Percentiles rank a stretch among this genome's conserved stretches.
Conservation (phyloP, 2,113 vertebrate genomes). For the Todiramphus saurophagus region DNA sequence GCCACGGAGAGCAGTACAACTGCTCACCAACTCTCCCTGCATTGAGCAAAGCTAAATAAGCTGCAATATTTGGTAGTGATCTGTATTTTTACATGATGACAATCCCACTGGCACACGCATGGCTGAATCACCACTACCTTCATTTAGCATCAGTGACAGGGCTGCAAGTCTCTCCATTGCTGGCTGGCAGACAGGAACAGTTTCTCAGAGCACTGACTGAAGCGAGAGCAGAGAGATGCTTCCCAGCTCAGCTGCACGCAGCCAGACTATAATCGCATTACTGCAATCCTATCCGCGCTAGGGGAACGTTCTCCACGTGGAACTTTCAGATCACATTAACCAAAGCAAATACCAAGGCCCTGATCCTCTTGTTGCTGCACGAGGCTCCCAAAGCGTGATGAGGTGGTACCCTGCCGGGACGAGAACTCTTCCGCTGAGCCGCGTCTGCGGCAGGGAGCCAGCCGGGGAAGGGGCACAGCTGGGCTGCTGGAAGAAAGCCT, state of each 20-base stretch:
- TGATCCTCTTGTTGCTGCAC: background rate
- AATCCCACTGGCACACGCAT: rapidly evolving
- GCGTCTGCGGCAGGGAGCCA: background rate
- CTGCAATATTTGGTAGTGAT: background rate
- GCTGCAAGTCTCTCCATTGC: background rate
- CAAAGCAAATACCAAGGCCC: background rate
- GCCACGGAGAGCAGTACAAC: background rate
- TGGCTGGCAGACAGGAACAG: background rate
- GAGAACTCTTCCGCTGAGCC: background rate
- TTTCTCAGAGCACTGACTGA: background rate
- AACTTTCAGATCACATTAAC: constrained; percentile 2
- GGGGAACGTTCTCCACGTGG: background rate
- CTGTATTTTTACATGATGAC: background rate
- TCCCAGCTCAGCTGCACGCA: background rate
- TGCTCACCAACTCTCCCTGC: background rate
- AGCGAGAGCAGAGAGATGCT: background rate
- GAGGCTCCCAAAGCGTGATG: background rate
- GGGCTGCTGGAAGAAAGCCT: background rate
- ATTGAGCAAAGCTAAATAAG: background rate
- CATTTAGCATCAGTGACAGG: background rate
- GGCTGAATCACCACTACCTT: background rate
- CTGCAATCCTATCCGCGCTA: background rate
- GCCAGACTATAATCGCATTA: background rate
- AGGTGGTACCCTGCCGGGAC: background rate
- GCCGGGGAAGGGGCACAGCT: background rate